Evolutionary conservation across 2,888 invertebrate genomes (phyloP).

Genomic region (Rhamphomyia laevipes): DNA sequence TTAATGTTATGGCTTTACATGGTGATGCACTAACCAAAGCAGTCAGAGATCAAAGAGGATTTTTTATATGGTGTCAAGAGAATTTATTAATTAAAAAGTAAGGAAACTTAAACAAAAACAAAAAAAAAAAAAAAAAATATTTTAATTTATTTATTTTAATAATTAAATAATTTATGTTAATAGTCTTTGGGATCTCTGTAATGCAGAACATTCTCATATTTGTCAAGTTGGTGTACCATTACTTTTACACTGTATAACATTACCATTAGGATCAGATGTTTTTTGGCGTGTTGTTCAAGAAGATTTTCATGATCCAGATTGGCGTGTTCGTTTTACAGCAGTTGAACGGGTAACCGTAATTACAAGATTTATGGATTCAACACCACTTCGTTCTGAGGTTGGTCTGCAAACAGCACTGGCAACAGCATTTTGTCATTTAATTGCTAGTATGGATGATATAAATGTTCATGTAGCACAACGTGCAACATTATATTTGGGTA

Average conservation of each 20-base stretch:
- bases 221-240: constrained; percentile 87
- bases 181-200: constrained; percentile 87
- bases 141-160: neutral
- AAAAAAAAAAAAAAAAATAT: neutral
- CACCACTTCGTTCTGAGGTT: constrained; percentile 70
- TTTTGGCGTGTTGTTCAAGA: constrained; percentile 93
- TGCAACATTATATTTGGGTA: constrained; percentile 83
- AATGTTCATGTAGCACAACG: constrained; percentile 92
- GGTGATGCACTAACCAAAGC: constrained; percentile 85
- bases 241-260: constrained; percentile 85
- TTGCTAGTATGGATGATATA: constrained; percentile 91
- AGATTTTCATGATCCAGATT: constrained; percentile 83
- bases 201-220: constrained; percentile 87
- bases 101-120: constrained; percentile 18
- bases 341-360: constrained; percentile 92
- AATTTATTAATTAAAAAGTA: constrained; percentile 88
- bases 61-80: constrained; percentile 94
- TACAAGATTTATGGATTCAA: constrained; percentile 84
- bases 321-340: constrained; percentile 83
- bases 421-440: constrained; percentile 92
- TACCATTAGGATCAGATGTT: constrained; percentile 88
- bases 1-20: constrained; percentile 83
- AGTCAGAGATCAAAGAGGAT: constrained; percentile 78
- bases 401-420: constrained; percentile 86
- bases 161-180: neutral